A percentile compares a stretch with the other conserved stretches of the same genome.
Conservation (phyloP, 2,113 vertebrate genomes). For the Panthera uncia region DNA sequence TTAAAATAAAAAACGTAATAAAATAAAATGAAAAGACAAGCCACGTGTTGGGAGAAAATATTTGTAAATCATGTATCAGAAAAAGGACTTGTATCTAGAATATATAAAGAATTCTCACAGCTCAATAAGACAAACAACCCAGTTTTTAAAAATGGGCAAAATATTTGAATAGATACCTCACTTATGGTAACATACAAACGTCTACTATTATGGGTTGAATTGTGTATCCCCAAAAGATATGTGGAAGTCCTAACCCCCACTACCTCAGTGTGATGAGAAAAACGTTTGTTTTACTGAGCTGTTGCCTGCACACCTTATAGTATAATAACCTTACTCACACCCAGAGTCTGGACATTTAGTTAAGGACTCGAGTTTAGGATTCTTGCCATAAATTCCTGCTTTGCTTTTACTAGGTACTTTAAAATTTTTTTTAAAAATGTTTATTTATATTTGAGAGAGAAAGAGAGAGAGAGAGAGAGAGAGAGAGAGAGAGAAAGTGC, state of each 20-base stretch:
- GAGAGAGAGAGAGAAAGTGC: too few relatives aligned
- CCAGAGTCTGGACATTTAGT: neutral
- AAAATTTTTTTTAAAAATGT: too few relatives aligned
- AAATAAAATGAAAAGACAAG: neutral
- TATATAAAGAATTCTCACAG: neutral
- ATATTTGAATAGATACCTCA: neutral
- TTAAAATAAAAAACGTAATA: neutral
- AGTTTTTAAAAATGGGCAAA: neutral
- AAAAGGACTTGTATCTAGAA: neutral
- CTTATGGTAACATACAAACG: neutral
- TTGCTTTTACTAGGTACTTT: neutral
- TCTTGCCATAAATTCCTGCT: neutral
- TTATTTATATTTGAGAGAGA: too few relatives aligned
- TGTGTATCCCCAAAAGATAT: neutral
- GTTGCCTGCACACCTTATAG: neutral
- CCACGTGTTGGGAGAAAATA: neutral
- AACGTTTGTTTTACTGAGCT: neutral
- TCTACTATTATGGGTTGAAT: neutral
- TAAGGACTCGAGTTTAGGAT: neutral
- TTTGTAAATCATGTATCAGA: neutral
- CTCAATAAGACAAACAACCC: neutral
- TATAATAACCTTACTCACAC: neutral
- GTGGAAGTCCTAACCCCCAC: neutral
- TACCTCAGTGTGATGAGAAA: neutral
- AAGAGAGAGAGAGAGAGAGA: too few relatives aligned